Evolutionary conservation across 1,140 invertebrate genomes (phyloP), one percentile per base, ranked within the genome.

Genomic region (Drosophila tropicalis): DNA sequence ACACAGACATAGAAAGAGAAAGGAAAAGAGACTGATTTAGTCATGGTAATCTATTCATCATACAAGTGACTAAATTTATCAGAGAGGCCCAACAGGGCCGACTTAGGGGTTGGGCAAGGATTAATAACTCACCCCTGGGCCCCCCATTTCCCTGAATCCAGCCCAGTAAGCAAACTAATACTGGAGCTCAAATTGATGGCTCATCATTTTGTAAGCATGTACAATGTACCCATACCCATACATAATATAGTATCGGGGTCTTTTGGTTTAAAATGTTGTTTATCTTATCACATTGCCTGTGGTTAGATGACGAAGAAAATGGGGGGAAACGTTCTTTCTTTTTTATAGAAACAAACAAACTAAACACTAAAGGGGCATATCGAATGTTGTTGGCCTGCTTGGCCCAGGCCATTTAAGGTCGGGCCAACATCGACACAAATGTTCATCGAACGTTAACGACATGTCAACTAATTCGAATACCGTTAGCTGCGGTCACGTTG

Each of bases 401-500:
- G 17, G 36, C 36, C 36, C 36, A 39, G 41, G 41, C 60, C 65
- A 65, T 72, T 68, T 62, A 66, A 76, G 64, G 72, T 58, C 47
- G 32, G 36, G 62, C 57, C 22, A 55, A 58, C 54, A 71, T 22
- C 51, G 55, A 58, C 75, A 77, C 57, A 76, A 76, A 77, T 76
- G 67, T 57, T 60, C 75, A 67, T 54, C 58, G 69, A 71, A 72
- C 75, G 72, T 74, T 76, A 79, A 86, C 74, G 73, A 89, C 73
- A 89, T 89, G 83, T 87, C 84, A 89, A 83, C 83, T 73, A 83
- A 39, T 44, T 22, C 54, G 13, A 32, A 54, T 44, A 80, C 83
- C 81, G 84, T 87, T 87, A 83, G 70, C 79, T 86, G 82, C 68
- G 82, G 82, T 86, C 82, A 82, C 69, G 79, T 70, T 81, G 77